Evolutionary conservation across 2,113 vertebrate genomes (phyloP).

Genomic region (Tetrax tetrax): DNA sequence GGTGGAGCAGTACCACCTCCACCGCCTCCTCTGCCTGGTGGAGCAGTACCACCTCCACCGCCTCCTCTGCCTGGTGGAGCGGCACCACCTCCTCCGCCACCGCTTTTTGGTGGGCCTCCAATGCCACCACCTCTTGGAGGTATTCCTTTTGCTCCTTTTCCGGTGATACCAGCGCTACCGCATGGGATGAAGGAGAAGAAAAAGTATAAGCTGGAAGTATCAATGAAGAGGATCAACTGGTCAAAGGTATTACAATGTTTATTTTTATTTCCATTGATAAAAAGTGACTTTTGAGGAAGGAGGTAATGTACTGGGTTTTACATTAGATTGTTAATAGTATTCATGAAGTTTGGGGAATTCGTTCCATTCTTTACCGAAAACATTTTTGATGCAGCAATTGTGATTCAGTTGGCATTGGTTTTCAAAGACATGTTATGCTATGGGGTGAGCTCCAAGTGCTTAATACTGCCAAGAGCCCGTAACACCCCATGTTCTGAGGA

Average conservation of each 20-base stretch:
- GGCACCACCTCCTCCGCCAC: slow-evolving; percentile 67
- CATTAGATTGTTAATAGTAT: not conserved
- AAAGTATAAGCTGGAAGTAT: slow-evolving; percentile 84
- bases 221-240: slow-evolving; percentile 98
- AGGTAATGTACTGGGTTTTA: not conserved
- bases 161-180: slow-evolving; percentile 55
- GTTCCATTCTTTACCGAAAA: not conserved
- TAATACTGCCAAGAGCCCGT: not conserved
- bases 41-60: slow-evolving; percentile 69
- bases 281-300: not conserved
- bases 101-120: slow-evolving; percentile 62
- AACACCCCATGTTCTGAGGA: not conserved
- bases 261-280: not conserved
- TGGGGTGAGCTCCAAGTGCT: not conserved
- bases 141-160: slow-evolving; percentile 11
- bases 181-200: slow-evolving; percentile 94
- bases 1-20: slow-evolving; percentile 53
- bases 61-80: slow-evolving; percentile 55
- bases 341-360: not conserved
- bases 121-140: slow-evolving; percentile 66
- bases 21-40: slow-evolving; percentile 73
- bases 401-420: not conserved
- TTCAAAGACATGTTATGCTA: not conserved
- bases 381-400: not conserved
- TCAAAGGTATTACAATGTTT: slow-evolving; percentile 83